phyloP scores from a whole-genome alignment of 2,797 vertebrate species.

The Neosalanx taihuensis region DNA sequence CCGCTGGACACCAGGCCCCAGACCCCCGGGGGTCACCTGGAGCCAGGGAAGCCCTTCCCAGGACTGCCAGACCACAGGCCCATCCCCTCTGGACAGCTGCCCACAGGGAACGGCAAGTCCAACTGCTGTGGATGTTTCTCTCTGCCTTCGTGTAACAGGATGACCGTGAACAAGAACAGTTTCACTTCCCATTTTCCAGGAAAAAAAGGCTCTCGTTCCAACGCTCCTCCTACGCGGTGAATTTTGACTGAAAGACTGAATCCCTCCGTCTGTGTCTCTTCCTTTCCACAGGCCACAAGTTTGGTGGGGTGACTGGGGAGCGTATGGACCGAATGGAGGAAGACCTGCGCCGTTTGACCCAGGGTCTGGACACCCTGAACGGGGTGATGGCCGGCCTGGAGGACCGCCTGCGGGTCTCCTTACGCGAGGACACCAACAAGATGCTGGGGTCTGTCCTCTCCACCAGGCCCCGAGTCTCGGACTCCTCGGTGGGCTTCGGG shows the following conservation, averaged over 20 bases:
- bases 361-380: conserved; percentile 82
- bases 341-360: conserved; percentile 82
- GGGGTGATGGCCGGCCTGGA: conserved; percentile 80
- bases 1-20: conserved; percentile 62
- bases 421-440: conserved; percentile 85
- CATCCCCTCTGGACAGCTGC: conserved; percentile 69
- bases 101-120: conserved; percentile 68
- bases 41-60: conserved; percentile 68
- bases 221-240: background rate
- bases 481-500: conserved; percentile 80
- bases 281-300: conserved; percentile 73
- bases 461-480: conserved; percentile 62
- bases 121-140: conserved; percentile 69
- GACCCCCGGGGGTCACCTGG: conserved; percentile 69
- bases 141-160: too few species aligned
- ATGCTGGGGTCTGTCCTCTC: conserved; percentile 79
- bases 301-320: conserved; percentile 81
- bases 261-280: background rate
- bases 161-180: too few species aligned
- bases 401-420: conserved; percentile 78
- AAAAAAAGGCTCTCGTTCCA: background rate
- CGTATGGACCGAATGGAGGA: conserved; percentile 88
- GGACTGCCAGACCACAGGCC: conserved; percentile 64
- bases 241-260: too few species aligned
- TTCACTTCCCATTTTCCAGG: too few species aligned